These are phyloP conservation scores for Ashinkailepas kermadecensis DNA, from an alignment of 2,888 invertebrate genomes.

Conservation along the genomic window DNA sequence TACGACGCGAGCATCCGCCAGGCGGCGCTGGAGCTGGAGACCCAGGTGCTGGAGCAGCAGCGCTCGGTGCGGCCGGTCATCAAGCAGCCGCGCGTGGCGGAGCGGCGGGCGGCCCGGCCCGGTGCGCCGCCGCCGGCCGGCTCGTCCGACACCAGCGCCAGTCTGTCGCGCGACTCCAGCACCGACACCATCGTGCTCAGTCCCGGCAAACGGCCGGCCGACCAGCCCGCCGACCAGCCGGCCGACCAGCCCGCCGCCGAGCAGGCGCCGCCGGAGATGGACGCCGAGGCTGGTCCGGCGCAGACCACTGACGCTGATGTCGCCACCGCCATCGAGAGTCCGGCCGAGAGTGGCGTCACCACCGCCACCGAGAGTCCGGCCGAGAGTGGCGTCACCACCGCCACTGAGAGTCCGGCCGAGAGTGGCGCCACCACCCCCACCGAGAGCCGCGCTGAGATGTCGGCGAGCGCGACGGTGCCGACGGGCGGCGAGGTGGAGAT, in stretches of 20 bases:
- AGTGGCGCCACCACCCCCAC: background rate
- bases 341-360: background rate
- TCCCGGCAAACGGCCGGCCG: conserved; percentile 27
- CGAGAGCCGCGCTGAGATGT: background rate
- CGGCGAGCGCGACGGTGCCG: background rate
- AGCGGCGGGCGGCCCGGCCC: conserved; percentile 10
- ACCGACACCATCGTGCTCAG: conserved; percentile 32
- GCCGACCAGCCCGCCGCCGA: conserved; percentile 23
- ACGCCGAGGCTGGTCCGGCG: background rate
- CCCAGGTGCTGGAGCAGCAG: conserved; percentile 30
- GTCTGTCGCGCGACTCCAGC: conserved; percentile 30
- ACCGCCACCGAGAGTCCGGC: too few species aligned
- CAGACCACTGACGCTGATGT: background rate
- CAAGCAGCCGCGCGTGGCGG: conserved; percentile 32
- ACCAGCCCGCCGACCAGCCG: conserved; percentile 1
- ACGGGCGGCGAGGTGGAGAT: background rate
- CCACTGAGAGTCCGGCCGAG: background rate
- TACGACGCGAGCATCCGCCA: conserved; percentile 33
- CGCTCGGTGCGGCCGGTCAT: conserved; percentile 33
- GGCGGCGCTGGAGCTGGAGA: conserved; percentile 31
- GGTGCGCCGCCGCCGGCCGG: conserved; percentile 24
- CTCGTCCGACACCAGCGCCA: conserved; percentile 28
- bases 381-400: background rate
- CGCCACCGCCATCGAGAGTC: too few species aligned
- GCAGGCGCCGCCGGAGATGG: conserved; percentile 1